Base-by-base conservation (phyloP, 2,888 invertebrate genomes). In the Xylocampa areola region DNA sequence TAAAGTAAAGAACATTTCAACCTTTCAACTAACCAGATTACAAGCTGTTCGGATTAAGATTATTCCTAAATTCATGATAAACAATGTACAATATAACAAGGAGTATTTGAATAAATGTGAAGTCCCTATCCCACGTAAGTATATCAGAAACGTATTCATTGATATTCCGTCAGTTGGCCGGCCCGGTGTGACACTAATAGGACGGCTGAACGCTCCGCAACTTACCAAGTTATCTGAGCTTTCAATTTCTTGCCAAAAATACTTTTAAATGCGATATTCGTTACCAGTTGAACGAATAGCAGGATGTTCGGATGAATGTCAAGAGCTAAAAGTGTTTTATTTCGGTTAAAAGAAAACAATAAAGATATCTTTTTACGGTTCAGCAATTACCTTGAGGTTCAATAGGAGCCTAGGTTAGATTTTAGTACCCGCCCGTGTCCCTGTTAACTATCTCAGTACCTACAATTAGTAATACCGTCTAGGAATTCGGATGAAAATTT, bases 181-280 rank as follows among this genome's bases (percentile, higher is more conserved):
- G 36, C 17, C 29, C 25, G 36, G 23, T 11, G 21, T 62, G 68
- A 62, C 68, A 57, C 57, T 63, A 68, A 67, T 63, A 63, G 36
- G 63, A 67, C 44, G 43, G 29, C 11, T 48, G 66, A 57, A 16
- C 49, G 57, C 19, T 44, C 32, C 32, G 32, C 37, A 51, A 61
- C 11, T 36, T 44, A 16, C 29, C 33, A 55, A 41, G 37, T 29
- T 65, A 47, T 36, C 47, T 27, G 51, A 52, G 37, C 63, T 55
- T 47, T 27, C 47, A 43, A 52, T 57, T 47, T 49, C 29, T 47
- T 49, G 13, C 16, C 19, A 21, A 64, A 32, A 51, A 47, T 44
- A 35, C 14, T 11, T 39, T 39, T 47, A 39, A 65, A 66, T 30
- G 19, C 30, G 37, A 52, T 51, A 32, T 49, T n/a, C n/a, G n/a